A percentile compares a stretch with the other conserved stretches of the same genome.
These are phyloP conservation scores for Polydrusus pterygomalis DNA, from an alignment of 2,888 invertebrate genomes.

Conservation along the genomic window DNA sequence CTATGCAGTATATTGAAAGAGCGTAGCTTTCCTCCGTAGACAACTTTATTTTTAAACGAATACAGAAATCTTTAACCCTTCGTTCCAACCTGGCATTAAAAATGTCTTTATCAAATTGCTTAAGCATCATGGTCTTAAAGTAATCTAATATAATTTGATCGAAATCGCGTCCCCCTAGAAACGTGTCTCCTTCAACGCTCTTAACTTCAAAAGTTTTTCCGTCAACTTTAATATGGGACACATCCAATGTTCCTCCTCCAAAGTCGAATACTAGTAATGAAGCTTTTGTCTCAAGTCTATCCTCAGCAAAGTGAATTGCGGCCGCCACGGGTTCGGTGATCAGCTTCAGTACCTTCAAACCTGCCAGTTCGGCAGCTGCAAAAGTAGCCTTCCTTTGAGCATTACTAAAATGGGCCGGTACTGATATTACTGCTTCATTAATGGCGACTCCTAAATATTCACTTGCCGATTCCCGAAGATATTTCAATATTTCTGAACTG, in stretches of 20 bases:
- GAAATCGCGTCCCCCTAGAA: conserved; percentile 63
- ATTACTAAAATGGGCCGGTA: conserved; percentile 56
- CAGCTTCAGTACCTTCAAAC: conserved; percentile 49
- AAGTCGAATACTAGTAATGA: conserved; percentile 59
- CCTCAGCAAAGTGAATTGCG: conserved; percentile 57
- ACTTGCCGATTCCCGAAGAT: conserved; percentile 45
- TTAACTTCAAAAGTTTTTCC: conserved; percentile 53
- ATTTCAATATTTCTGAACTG: conserved; percentile 55
- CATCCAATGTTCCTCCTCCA: conserved; percentile 63
- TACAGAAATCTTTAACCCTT: conserved; percentile 43
- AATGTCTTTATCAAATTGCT: background rate
- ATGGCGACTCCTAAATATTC: conserved; percentile 45
- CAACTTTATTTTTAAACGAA: conserved; percentile 44
- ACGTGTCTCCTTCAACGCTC: conserved; percentile 59
- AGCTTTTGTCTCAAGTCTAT: conserved; percentile 40
- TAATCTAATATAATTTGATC: conserved; percentile 57
- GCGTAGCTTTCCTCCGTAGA: conserved; percentile 42
- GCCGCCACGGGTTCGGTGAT: conserved; percentile 60
- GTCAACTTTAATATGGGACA: conserved; percentile 57
- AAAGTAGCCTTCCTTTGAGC: conserved; percentile 56
- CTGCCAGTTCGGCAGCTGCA: conserved; percentile 53
- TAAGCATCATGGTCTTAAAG: conserved; percentile 28
- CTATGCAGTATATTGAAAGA: conserved; percentile 49
- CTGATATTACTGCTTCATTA: conserved; percentile 55
- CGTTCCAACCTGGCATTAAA: conserved; percentile 30